Base-by-base conservation (phyloP, 1,140 invertebrate species). In the Asobara japonica region DNA sequence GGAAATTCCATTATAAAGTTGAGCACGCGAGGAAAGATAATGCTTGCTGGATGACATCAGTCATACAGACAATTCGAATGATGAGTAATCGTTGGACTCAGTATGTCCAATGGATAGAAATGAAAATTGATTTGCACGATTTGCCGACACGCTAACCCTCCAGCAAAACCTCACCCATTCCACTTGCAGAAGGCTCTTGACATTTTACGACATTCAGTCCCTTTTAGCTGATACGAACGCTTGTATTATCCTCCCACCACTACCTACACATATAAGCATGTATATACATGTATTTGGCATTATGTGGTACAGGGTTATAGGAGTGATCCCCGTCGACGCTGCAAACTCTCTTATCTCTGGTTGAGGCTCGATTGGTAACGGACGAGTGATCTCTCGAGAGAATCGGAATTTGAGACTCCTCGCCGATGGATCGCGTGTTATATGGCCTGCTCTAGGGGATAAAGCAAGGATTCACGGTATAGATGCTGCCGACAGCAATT, bases 51-150 rank as follows among this genome's bases (percentile, higher is more conserved):
- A 16, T 5, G 41, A 45, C n/a, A n/a, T n/a, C 41, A 7, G 13
- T 45, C 1, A 11, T 45, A 16, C 5, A 16, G n/a, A 16, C 31
- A 11, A 16, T 45, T 45, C 1, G 18, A 16, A 16, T 3, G 4
- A 45, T 45, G 41, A 45, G n/a, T 45, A 45, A 45, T 45, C 11
- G 41, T 45, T 13, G 13, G 41, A 1, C 5, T 45, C 41, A 45
- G 41, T 16, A 16, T 5, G 41, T 45, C n/a, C 41, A n/a, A n/a
- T n/a, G n/a, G n/a, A n/a, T n/a, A 13, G 41, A 45, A 16, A 45
- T 16, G 65, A 61, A 74, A 74, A 74, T 74, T 74, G 73, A 74
- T 74, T 74, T 74, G 62, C 64, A 74, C 68, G 68, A 71, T 66
- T 74, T 67, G 22, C 27, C 45, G 64, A 70, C 68, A 74, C 64